Base-by-base conservation (phyloP, 1,140 invertebrate genomes). In the Drosophila tani region DNA sequence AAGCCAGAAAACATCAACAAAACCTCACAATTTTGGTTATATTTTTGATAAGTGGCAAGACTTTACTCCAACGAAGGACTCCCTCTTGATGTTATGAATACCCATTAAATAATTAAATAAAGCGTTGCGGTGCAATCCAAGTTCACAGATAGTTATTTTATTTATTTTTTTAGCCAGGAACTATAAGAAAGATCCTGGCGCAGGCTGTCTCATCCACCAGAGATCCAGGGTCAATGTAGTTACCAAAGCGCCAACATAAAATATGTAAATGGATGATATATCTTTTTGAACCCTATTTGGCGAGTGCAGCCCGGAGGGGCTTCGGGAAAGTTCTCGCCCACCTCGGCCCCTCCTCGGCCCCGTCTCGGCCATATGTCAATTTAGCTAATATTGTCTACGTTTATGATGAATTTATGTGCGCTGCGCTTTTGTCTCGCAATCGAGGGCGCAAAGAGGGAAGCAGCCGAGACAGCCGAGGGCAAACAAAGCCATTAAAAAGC, bases 401-500 rank as follows among this genome's bases (percentile, higher is more conserved):
- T 83, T 83, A 83, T 83, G 81, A 83, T 83, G 81, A 83, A 83
- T 83, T 83, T 83, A 83, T 83, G 73, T 65, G 76, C 74, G 43
- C 71, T 84, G 76, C 76, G 71, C 71, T 84, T 83, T 84, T 78
- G 55, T 76, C 56, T 69, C 63, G 46, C 50, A 57, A 56, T 21
- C 55, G 46, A 32, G 49, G 17, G 32, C 2, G 27, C 5, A 11
- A 15, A 19, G 29, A 46, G 38, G 60, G 40, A 27, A 32, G 27
- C 38, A 47, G 17, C 46, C 38, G 35, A 58, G 62, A 43, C 65
- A 47, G 73, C 65, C 66, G 17, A 49, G 32, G 79, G 65, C 60
- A 79, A 79, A 76, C 81, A 75, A 83, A 83, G 71, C 81, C 76
- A 83, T 83, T 84, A 84, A 83, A 84, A 83, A 80, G 76, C 75